Base-by-base conservation (phyloP, 2,797 vertebrate genomes). In the Xyrichtys novacula region DNA sequence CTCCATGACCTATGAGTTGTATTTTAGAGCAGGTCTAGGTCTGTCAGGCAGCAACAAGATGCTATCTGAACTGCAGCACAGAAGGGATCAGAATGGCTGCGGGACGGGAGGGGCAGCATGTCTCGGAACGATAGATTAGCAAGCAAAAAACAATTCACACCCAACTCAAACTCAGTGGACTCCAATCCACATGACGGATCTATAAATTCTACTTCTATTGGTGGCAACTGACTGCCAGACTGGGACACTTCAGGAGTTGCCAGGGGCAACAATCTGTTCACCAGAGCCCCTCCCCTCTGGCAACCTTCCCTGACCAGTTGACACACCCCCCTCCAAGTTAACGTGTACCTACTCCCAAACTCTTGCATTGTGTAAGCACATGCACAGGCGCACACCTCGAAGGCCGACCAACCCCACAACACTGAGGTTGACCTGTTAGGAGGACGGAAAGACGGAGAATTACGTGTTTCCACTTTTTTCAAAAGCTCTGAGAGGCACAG, bases 191-290 rank as follows among this genome's bases (percentile, higher is more conserved):
- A 43, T 22, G 73, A 49, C 78, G 26, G 65, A 81, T 89, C 90
- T 90, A 88, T 85, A 73, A 84, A 86, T 80, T 87, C 76, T 82
- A 52, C 63, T 81, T 86, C 89, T 82, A 81, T 55, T 70, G 75
- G 65, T 65, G 71, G 87, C 74, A 72, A 83, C 52, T 7, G 74
- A 65, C 60, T 71, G 81, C 72, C 75, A 83, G 84, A 47, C 58
- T 32, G 75, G 81, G 82, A 85, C 88, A 74, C 71, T 89, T 88
- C 88, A 85, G 74, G 60, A 85, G 88, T 88, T 75, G 89, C 92
- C 85, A 36, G 58, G 80, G 86, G 92, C 90, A 90, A 92, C 89
- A 94, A 93, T 93, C 92, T 93, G 93, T 88, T 88, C 88, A 31
- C 39, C 53, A 31, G 73, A 58, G 76, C 82, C 62, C 85, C 80